Conservation (phyloP, 1,140 invertebrate genomes). For the Teleopsis dalmanni region DNA sequence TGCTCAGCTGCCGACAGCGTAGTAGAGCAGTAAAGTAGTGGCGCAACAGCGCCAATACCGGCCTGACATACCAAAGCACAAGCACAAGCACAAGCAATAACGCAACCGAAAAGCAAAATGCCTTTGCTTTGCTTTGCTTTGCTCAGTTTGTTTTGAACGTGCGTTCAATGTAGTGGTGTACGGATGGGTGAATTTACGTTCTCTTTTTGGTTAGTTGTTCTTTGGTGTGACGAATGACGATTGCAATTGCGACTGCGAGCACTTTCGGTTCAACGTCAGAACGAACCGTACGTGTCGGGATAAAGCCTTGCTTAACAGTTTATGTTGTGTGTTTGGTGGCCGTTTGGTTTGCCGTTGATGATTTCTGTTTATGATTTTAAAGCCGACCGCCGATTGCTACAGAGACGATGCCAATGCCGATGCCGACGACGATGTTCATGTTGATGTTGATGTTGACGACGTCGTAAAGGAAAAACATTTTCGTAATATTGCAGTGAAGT, state of each 20-base stretch:
- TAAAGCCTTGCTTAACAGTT: background rate
- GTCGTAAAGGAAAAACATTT: conserved; percentile 32
- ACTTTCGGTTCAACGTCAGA: conserved; percentile 43
- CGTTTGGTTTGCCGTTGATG: background rate
- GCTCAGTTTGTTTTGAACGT: background rate
- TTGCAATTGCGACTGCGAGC: conserved; percentile 11
- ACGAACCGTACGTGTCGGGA: conserved; percentile 34
- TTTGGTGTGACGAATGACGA: conserved; percentile 33
- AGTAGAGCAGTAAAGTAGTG: no score
- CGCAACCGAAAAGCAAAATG: background rate
- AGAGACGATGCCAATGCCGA: conserved; percentile 4
- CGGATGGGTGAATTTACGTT: background rate
- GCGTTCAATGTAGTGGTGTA: background rate
- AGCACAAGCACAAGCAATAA: conserved; percentile 13
- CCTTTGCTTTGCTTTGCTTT: no score
- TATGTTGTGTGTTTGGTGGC: background rate
- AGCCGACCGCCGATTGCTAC: background rate
- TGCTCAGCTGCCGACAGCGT: no score
- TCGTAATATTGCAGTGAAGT: conserved; percentile 29
- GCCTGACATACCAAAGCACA: background rate
- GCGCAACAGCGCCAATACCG: no score
- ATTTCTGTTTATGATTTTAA: no score
- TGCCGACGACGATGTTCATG: conserved; percentile 9
- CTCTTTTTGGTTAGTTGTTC: conserved; percentile 18
- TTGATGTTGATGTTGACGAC: conserved; percentile 22